Evolutionary conservation across 1,140 invertebrate species (phyloP).

Genomic region (Meloidogyne hapla): DNA sequence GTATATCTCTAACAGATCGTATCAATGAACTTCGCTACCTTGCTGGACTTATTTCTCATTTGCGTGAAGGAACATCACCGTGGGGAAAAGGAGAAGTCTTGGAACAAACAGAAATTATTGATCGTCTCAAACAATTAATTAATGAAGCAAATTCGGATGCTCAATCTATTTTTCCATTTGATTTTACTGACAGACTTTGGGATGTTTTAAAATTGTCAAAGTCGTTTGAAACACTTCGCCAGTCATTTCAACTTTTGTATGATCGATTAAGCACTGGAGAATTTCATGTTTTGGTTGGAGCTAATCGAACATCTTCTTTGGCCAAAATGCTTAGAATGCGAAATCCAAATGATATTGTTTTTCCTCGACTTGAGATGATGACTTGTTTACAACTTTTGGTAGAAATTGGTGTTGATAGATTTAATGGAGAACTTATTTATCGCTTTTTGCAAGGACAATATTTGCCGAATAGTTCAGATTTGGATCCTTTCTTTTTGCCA

Average conservation of each 20-base stretch:
- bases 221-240: slow-evolving; percentile 23
- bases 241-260: slow-evolving; percentile 27
- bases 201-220: slow-evolving; percentile 27
- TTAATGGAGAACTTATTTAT: slow-evolving; percentile 31
- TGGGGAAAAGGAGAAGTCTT: slow-evolving; percentile 12
- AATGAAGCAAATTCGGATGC: slow-evolving; percentile 18
- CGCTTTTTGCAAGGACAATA: slow-evolving; percentile 32
- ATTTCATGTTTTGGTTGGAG: slow-evolving; percentile 31
- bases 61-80: slow-evolving; percentile 29
- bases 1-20: slow-evolving; percentile 30
- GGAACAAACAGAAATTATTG: slow-evolving; percentile 1
- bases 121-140: slow-evolving; percentile 21
- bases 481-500: slow-evolving; percentile 32
- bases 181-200: slow-evolving; percentile 40
- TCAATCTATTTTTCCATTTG: slow-evolving; percentile 30
- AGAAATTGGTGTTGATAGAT: slow-evolving; percentile 32
- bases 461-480: slow-evolving; percentile 29
- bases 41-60: neutral
- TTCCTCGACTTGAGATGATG: slow-evolving; percentile 31
- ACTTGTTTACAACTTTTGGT: slow-evolving; percentile 72
- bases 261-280: slow-evolving; percentile 27
- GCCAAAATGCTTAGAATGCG: slow-evolving; percentile 38
- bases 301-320: slow-evolving; percentile 34
- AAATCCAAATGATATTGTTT: slow-evolving; percentile 34
- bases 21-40: slow-evolving; percentile 31